phyloP scores from a whole-genome alignment of 1,140 invertebrate genomes.

The Charaxes varanes region DNA sequence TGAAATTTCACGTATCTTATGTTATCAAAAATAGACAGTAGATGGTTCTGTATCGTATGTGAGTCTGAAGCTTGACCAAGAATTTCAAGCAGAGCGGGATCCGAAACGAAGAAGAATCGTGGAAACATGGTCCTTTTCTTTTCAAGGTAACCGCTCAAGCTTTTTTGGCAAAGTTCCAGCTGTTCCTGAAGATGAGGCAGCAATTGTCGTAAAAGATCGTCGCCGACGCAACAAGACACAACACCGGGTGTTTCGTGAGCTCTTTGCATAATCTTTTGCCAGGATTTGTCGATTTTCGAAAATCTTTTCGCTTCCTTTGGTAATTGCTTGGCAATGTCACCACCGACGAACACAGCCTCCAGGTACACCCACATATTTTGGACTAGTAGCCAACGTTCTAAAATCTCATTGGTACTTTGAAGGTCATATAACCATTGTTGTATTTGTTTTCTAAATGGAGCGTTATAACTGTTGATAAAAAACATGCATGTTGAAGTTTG shows the following conservation, averaged over 20 bases:
- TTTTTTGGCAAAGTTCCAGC: conserved; percentile 97
- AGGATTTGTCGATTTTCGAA: conserved; percentile 97
- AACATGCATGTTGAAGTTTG: no score
- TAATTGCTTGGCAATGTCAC: conserved; percentile 97
- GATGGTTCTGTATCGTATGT: conserved; percentile 97
- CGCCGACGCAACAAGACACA: conserved; percentile 95
- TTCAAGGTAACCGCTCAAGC: conserved; percentile 95
- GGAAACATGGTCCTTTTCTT: conserved; percentile 97
- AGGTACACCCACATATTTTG: conserved; percentile 99
- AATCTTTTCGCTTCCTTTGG: conserved; percentile 96
- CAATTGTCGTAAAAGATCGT: conserved; percentile 93
- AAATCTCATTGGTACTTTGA: conserved; percentile 96
- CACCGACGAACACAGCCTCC: conserved; percentile 98
- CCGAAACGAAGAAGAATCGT: conserved; percentile 98
- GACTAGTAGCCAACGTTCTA: conserved; percentile 96
- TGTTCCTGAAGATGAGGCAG: conserved; percentile 97
- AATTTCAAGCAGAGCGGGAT: conserved; percentile 96
- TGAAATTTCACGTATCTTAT: conserved; percentile 95
- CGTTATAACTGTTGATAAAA: conserved; percentile 86
- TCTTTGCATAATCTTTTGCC: conserved; percentile 98
- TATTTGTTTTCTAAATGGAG: conserved; percentile 96
- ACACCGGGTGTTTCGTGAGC: conserved; percentile 96
- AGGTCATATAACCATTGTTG: conserved; percentile 96
- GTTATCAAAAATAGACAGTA: conserved; percentile 97
- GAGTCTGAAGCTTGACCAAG: conserved; percentile 97